Evolutionary conservation across 2,888 invertebrate species (phyloP).

Genomic region (Hartigia nigra): DNA sequence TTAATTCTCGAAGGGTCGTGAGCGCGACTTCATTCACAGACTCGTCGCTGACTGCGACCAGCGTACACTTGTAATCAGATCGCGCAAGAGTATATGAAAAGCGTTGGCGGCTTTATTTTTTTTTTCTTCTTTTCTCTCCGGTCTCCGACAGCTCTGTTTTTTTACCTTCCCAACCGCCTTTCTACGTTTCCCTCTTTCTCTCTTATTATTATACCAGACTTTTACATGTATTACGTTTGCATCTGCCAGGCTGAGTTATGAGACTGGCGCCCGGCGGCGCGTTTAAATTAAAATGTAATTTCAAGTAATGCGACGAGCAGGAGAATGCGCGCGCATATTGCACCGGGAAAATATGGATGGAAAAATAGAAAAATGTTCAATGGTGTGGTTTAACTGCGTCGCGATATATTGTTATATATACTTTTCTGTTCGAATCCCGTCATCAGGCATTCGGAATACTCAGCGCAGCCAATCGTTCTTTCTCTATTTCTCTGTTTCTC

Average conservation of each 20-base stretch:
- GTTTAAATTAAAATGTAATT: slow-evolving; percentile 25
- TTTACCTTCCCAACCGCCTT: neutral
- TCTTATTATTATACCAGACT: neutral
- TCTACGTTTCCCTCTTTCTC: neutral
- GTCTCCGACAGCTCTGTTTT: neutral
- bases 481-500: neutral
- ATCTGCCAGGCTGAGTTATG: slow-evolving; percentile 22
- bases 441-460: neutral
- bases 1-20: neutral
- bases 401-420: neutral
- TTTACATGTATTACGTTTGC: slow-evolving; percentile 7
- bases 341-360: neutral
- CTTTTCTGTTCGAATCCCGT: neutral
- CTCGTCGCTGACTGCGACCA: neutral
- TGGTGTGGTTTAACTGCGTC: neutral
- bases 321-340: neutral
- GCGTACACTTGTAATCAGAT: slow-evolving; percentile 1
- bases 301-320: neutral
- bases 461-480: neutral
- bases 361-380: neutral
- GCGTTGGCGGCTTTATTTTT: neutral
- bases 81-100: neutral
- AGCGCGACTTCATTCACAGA: neutral
- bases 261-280: slow-evolving; percentile 6
- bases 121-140: neutral